Evolutionary conservation across 23 tunicate species (phyloP), one percentile per base, ranked within the genome.

Genomic region (Clavelina lepadiformis): DNA sequence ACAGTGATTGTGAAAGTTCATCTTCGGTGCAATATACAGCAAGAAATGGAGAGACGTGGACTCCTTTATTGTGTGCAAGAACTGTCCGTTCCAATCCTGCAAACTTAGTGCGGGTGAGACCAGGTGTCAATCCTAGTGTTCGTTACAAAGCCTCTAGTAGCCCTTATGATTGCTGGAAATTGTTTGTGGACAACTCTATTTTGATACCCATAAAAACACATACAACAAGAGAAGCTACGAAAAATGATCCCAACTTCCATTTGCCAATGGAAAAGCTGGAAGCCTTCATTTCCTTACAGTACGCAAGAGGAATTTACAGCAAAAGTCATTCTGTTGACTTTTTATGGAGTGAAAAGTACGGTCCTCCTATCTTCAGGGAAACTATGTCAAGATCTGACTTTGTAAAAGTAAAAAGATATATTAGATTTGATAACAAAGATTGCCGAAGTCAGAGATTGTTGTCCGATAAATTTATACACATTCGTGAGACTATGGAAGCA

Each of bases 291-390:
- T 13, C 65, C 35, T 28, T 59, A 28, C 35, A 59, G 36, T 59
- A 59, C 7, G 65, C 36, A 59, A 59, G 65, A 28, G 65, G 65
- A 25, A 59, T 59, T 59, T 59, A 24, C 7, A 37, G 65, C 65
- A 63, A 63, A 37, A 63, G 53, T 51, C 69, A 63, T 23, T 63
- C 69, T 63, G 53, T 63, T 37, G 52, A 63, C 28, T 63, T 63
- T 63, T 63, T 63, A 37, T 63, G 69, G 69, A 63, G 69, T 63
- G 26, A 35, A 63, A 63, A 35, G 23, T 35, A 38, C 22, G 65
- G 35, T 5, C 35, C 35, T 59, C 35, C 65, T 59, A 59, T 59
- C 65, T 59, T 59, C 65, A 59, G 8, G n/a, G 65, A 28, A 26
- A 59, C 36, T 59, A 59, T 5, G 65, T 59, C 65, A 5, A 27